phyloP scores from a whole-genome alignment of 2,113 vertebrate species.

The Nothobranchius furzeri region DNA sequence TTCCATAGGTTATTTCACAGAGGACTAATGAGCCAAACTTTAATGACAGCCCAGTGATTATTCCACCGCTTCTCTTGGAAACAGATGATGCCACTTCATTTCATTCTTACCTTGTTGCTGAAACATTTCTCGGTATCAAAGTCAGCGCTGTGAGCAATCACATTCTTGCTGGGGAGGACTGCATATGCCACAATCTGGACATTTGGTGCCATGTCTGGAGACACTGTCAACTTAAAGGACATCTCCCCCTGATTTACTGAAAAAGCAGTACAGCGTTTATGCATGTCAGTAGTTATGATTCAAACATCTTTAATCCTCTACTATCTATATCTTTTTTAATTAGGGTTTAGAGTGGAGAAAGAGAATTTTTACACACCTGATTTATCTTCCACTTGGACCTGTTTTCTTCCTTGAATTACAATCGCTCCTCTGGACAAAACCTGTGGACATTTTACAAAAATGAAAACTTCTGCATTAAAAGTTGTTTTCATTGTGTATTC shows the following conservation, averaged over 20 bases:
- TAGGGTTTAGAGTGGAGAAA: too few relatives aligned
- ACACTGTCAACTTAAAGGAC: slow-evolving; percentile 72
- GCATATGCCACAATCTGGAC: slow-evolving; percentile 81
- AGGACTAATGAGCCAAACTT: too few relatives aligned
- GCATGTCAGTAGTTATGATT: neutral
- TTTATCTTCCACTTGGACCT: slow-evolving; percentile 42
- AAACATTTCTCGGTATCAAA: slow-evolving; percentile 83
- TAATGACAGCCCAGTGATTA: too few relatives aligned
- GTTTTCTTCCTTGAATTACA: slow-evolving; percentile 62
- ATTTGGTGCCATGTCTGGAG: slow-evolving; percentile 69
- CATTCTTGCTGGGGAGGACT: slow-evolving; percentile 76
- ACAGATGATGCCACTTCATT: neutral
- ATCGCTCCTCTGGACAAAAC: slow-evolving; percentile 79
- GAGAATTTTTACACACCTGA: slow-evolving; percentile 14
- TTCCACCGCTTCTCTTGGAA: too few relatives aligned
- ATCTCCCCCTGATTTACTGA: slow-evolving; percentile 71
- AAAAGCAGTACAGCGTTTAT: slow-evolving; percentile 7
- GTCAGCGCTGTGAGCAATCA: slow-evolving; percentile 79
- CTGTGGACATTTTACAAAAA: slow-evolving; percentile 56
- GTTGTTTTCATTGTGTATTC: too few relatives aligned
- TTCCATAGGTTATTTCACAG: too few relatives aligned
- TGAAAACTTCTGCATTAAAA: too few relatives aligned
- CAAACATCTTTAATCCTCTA: too few relatives aligned
- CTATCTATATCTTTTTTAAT: too few relatives aligned
- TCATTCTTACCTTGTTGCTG: slow-evolving; percentile 80